Conservation (phyloP, 2,797 vertebrate genomes). For the Hapalemur alaotrensis region DNA sequence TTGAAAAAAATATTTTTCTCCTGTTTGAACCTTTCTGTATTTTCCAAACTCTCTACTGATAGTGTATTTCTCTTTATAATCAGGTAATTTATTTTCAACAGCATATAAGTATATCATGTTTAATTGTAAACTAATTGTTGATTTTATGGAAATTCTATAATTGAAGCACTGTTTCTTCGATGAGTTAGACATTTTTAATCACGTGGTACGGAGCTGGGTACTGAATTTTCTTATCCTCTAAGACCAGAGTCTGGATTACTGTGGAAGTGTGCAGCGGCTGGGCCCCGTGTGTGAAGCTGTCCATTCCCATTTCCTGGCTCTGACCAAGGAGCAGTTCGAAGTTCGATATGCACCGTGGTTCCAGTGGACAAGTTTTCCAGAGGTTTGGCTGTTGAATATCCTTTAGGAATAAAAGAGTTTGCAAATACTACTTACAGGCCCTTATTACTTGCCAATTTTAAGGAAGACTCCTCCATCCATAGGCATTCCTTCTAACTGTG, state of each 20-base stretch:
- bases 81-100: neutral
- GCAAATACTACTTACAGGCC: neutral
- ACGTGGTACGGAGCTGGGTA: accelerated
- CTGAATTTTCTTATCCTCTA: slow-evolving; percentile 54
- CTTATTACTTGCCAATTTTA: neutral
- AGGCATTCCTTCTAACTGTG: neutral
- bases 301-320: slow-evolving; percentile 78
- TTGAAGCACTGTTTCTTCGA: neutral
- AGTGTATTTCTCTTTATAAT: neutral
- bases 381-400: slow-evolving; percentile 78
- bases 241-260: slow-evolving; percentile 82
- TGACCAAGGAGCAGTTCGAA: slow-evolving; percentile 78
- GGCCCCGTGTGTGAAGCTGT: slow-evolving; percentile 86
- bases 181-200: neutral
- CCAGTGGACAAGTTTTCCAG: slow-evolving; percentile 82
- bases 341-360: slow-evolving; percentile 76
- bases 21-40: neutral
- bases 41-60: neutral
- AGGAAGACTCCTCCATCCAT: neutral
- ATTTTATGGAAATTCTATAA: neutral
- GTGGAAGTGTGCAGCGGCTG: slow-evolving; percentile 79
- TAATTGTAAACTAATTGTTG: neutral
- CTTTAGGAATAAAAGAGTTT: neutral
- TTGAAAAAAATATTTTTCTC: neutral
- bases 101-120: neutral